These are phyloP conservation scores for Melangyna quadrimaculata DNA, from an alignment of 2,888 invertebrate species.

Conservation along the genomic window DNA sequence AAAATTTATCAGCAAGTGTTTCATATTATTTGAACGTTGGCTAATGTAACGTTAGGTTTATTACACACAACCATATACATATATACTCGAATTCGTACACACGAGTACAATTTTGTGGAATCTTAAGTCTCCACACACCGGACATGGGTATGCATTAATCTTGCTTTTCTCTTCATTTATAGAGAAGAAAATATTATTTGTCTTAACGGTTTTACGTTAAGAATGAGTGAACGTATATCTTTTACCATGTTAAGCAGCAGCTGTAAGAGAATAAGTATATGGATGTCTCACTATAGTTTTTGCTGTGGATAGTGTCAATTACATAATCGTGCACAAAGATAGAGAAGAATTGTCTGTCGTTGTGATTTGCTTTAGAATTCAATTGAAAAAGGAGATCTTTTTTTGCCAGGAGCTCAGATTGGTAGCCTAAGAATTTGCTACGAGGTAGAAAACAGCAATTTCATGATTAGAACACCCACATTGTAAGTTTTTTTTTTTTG, in stretches of 20 bases:
- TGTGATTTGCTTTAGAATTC: constrained; percentile 16
- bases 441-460: background rate
- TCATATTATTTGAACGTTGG: constrained; percentile 23
- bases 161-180: constrained; percentile 50
- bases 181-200: constrained; percentile 29
- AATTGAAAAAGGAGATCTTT: constrained; percentile 16
- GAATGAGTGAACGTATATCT: constrained; percentile 25
- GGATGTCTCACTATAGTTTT: background rate
- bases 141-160: constrained; percentile 58
- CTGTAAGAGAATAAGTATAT: background rate
- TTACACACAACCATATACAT: background rate
- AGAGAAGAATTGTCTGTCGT: background rate
- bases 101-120: background rate
- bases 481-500: background rate
- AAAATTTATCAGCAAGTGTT: constrained; percentile 35
- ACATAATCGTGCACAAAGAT: constrained; percentile 36
- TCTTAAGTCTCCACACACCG: constrained; percentile 7
- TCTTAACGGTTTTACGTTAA: constrained; percentile 30
- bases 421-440: constrained; percentile 7
- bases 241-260: background rate
- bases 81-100: too few species aligned
- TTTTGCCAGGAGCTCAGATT: background rate
- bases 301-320: constrained; percentile 50
- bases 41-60: constrained; percentile 42
- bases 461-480: constrained; percentile 31